Base-by-base conservation (phyloP, 2,888 invertebrate genomes). In the Maniola hyperantus region DNA sequence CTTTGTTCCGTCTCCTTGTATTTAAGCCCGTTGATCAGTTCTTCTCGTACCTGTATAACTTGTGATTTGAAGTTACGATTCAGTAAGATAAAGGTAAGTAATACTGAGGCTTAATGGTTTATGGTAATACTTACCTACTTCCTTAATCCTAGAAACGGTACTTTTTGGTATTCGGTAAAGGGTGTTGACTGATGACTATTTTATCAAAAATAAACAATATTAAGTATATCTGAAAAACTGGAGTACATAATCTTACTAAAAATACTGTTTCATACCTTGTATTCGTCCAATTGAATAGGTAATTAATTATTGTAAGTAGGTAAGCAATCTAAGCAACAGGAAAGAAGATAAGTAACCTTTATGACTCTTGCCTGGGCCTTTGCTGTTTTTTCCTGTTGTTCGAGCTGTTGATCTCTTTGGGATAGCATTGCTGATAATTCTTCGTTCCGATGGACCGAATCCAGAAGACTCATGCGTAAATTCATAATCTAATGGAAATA, bases 281-380 rank as follows among this genome's bases (percentile, higher is more conserved):
- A 13, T 13, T 13, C 42, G 13, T 11, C 13, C 1, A 48, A 15
- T 48, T 48, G 53, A n/a, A 33, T 7, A 33, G 33, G 33, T 26
- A 26, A 2, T 1, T 26, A 26, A 1, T 26, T 11, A 59, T 18
- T 26, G n/a, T n/a, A n/a, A n/a, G n/a, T n/a, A n/a, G n/a, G n/a
- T n/a, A n/a, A n/a, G n/a, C n/a, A n/a, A n/a, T n/a, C 33, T 54
- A n/a, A 20, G 58, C 71, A 78, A 75, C 76, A 67, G 71, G 70
- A 4, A 26, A 26, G 26, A 66, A 76, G 82, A 78, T 83, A 77
- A 81, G 78, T 83, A 75, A 93, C 93, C 87, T 94, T 94, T 73
- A 94, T 87, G 74, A 94, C 88, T 79, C 93, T 94, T 83, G 93
- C 93, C 90, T 94, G 94, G 76, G 94, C 93, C 74, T 91, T 92